phyloP scores from a whole-genome alignment of 2,888 invertebrate species.

The Chrysodeixis includens region DNA sequence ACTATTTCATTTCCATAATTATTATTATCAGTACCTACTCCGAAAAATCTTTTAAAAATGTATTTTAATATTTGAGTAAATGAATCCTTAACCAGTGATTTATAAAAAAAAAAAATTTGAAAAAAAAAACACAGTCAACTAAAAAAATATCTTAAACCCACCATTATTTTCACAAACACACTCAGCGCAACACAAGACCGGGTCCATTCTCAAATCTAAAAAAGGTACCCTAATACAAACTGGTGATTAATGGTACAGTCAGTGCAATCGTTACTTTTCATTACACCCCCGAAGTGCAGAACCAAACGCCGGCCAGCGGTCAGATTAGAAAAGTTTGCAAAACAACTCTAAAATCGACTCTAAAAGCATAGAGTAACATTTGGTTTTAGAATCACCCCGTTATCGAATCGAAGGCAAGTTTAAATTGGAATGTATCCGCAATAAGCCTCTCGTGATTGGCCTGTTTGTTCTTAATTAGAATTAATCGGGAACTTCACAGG shows the following conservation, averaged over 20 bases:
- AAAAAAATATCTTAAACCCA: constrained; percentile 21
- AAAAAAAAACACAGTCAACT: too few relatives aligned
- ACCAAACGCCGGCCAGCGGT: constrained; percentile 81
- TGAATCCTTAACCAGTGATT: too few relatives aligned
- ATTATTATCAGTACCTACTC: too few relatives aligned
- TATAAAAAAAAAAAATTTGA: too few relatives aligned
- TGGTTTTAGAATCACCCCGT: constrained; percentile 84
- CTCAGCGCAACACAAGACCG: constrained; percentile 45
- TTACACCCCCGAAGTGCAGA: constrained; percentile 87
- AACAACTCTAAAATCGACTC: constrained; percentile 88
- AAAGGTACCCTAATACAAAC: constrained; percentile 61
- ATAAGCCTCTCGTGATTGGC: constrained; percentile 88
- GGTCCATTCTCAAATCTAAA: constrained; percentile 63
- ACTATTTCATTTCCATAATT: too few relatives aligned
- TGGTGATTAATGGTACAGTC: constrained; percentile 86
- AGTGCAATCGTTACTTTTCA: constrained; percentile 89
- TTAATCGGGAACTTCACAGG: constrained; percentile 83
- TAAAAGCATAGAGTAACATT: constrained; percentile 87
- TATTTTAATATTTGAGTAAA: too few relatives aligned
- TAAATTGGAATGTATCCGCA: constrained; percentile 89
- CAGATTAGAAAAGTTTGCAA: constrained; percentile 88
- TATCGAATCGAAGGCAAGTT: constrained; percentile 86
- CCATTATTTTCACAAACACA: constrained; percentile 19
- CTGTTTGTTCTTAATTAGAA: constrained; percentile 89
- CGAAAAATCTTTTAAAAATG: too few relatives aligned